These are phyloP conservation scores for Nautilus pompilius DNA, from an alignment of 1,140 invertebrate genomes.

Conservation along the genomic window DNA sequence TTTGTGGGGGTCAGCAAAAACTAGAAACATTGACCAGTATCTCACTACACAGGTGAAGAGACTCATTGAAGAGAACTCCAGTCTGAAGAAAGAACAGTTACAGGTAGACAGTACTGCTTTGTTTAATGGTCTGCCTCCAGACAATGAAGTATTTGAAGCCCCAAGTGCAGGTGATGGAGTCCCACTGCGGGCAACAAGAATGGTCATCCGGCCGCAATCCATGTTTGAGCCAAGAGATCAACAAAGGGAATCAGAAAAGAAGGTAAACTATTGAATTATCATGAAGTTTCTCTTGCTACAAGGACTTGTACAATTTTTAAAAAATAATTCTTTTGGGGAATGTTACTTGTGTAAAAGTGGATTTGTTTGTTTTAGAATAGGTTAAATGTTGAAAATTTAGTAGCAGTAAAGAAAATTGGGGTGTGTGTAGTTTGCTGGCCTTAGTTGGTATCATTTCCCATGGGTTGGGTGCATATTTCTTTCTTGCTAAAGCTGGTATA, in stretches of 20 bases:
- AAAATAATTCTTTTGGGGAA: no score
- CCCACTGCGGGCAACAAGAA: conserved; percentile 5
- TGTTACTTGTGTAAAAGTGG: no score
- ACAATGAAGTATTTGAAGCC: background rate
- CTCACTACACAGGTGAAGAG: conserved; percentile 24
- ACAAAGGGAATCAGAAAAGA: conserved; percentile 28
- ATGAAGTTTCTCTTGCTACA: no score
- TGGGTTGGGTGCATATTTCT: no score
- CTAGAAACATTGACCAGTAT: background rate
- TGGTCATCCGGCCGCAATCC: conserved; percentile 31
- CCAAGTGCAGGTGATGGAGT: conserved; percentile 4
- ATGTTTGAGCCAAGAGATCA: conserved; percentile 47
- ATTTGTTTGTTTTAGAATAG: no score
- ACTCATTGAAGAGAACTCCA: conserved; percentile 34
- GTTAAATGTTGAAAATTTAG: no score
- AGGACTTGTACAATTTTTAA: no score
- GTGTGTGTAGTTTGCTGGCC: no score
- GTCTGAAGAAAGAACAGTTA: conserved; percentile 26
- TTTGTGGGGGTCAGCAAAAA: background rate
- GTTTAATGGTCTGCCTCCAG: conserved; percentile 5
- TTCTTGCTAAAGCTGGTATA: no score
- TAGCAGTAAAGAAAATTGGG: no score
- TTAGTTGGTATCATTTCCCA: no score
- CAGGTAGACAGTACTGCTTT: conserved; percentile 12
- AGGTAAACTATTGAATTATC: conserved; percentile 7